Evolutionary conservation across 2,113 vertebrate species (phyloP).

Genomic region (Paradisaea rubra): DNA sequence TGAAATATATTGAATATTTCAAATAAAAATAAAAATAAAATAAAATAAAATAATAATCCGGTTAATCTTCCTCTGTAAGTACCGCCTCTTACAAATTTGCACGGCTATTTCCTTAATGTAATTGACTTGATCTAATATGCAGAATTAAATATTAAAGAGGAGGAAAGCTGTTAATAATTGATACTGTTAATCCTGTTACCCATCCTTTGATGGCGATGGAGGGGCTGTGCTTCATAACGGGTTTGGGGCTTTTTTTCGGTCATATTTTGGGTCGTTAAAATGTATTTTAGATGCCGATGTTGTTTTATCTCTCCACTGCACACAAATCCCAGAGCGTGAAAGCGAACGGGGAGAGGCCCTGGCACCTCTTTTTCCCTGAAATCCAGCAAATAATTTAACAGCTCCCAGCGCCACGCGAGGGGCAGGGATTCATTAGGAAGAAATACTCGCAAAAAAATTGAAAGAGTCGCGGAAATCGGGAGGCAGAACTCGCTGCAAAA

Average conservation of each 20-base stretch:
- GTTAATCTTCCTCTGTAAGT: slow-evolving; percentile 49
- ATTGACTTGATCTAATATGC: slow-evolving; percentile 63
- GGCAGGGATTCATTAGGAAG: background rate
- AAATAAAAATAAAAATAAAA: background rate
- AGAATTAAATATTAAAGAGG: slow-evolving; percentile 78
- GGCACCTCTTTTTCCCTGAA: background rate
- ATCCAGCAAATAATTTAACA: background rate
- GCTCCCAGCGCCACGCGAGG: background rate
- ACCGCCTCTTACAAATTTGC: slow-evolving; percentile 49
- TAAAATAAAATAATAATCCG: background rate
- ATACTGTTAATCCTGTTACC: slow-evolving; percentile 65
- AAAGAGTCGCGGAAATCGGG: background rate
- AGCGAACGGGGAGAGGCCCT: background rate
- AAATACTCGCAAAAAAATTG: background rate
- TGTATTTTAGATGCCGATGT: background rate
- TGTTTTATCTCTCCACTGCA: background rate
- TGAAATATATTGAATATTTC: background rate
- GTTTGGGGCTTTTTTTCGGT: background rate
- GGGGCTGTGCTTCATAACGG: background rate
- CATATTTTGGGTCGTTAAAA: background rate
- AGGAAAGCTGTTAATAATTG: slow-evolving; percentile 74
- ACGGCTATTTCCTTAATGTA: slow-evolving; percentile 64
- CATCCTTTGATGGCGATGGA: slow-evolving; percentile 50
- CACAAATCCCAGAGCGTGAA: background rate
- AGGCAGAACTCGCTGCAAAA: background rate